Conservation (phyloP, 2,797 vertebrate species). For the Diplodus puntazzo region DNA sequence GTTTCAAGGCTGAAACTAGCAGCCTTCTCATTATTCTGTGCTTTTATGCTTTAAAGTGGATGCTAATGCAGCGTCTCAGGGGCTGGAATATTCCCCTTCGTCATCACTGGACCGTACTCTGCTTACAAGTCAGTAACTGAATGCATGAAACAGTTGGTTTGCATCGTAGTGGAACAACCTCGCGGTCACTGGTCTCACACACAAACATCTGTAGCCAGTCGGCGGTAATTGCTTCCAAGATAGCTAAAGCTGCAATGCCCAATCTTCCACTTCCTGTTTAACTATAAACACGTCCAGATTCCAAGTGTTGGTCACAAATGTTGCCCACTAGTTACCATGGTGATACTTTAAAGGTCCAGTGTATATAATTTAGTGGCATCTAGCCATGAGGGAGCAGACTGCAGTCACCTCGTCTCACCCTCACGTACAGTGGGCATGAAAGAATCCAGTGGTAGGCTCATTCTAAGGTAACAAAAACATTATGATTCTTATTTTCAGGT, state of each 20-base stretch:
- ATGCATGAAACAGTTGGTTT: constrained; percentile 36
- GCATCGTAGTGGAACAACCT: constrained; percentile 46
- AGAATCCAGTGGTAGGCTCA: no score
- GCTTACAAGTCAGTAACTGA: constrained; percentile 49
- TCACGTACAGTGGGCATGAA: no score
- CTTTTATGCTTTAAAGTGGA: constrained; percentile 78
- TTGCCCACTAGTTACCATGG: constrained; percentile 57
- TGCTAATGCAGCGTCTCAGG: constrained; percentile 65
- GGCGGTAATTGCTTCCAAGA: constrained; percentile 70
- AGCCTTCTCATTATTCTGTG: constrained; percentile 64
- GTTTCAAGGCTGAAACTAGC: constrained; percentile 70
- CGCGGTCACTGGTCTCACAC: constrained; percentile 44
- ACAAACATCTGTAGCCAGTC: constrained; percentile 73
- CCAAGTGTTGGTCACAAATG: constrained; percentile 28
- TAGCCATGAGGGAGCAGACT: no score
- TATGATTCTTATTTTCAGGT: no score
- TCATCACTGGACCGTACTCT: constrained; percentile 71
- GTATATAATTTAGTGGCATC: no score
- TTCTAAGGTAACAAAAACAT: no score
- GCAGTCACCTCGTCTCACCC: no score
- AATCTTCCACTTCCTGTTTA: constrained; percentile 72
- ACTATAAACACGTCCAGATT: constrained; percentile 77
- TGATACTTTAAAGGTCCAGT: constrained; percentile 10
- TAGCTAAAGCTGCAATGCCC: constrained; percentile 69
- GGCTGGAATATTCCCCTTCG: constrained; percentile 35